Evolutionary conservation across 2,113 vertebrate genomes (phyloP).

Genomic region (Takifugu flavidus): DNA sequence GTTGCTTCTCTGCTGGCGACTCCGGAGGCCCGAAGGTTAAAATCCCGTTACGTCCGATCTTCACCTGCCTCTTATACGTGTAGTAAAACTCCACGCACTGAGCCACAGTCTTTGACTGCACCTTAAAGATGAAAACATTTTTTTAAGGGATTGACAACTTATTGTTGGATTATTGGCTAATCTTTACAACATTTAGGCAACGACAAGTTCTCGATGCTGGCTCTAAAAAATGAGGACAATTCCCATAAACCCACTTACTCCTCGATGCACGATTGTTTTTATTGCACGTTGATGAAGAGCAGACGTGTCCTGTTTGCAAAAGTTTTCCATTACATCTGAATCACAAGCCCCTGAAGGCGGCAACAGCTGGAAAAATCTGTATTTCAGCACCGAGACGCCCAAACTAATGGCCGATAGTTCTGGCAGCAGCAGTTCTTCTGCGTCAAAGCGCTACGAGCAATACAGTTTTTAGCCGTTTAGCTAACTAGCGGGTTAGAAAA

Average conservation of each 20-base stretch:
- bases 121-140: conserved; percentile 68
- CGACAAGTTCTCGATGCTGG: no score
- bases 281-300: neutral
- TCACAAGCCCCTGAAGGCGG: neutral
- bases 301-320: conserved; percentile 26
- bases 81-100: conserved; percentile 99
- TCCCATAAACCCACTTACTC: conserved; percentile 11
- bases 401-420: no score
- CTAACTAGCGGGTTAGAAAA: neutral
- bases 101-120: conserved; percentile 92
- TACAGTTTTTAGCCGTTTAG: neutral
- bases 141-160: no score
- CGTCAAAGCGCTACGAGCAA: neutral
- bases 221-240: neutral
- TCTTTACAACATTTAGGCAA: no score
- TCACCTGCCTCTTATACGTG: conserved; percentile 95
- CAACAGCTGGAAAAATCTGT: neutral
- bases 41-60: conserved; percentile 86
- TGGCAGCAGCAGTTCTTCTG: neutral
- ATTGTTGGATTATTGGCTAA: no score
- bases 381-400: neutral
- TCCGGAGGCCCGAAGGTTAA: conserved; percentile 87
- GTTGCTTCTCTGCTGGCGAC: conserved; percentile 65
- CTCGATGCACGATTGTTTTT: conserved; percentile 16
- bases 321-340: conserved; percentile 17